Evolutionary conservation across 2,113 vertebrate species (phyloP), one percentile per base, ranked within the genome.

Genomic region (Catharus minimus): DNA sequence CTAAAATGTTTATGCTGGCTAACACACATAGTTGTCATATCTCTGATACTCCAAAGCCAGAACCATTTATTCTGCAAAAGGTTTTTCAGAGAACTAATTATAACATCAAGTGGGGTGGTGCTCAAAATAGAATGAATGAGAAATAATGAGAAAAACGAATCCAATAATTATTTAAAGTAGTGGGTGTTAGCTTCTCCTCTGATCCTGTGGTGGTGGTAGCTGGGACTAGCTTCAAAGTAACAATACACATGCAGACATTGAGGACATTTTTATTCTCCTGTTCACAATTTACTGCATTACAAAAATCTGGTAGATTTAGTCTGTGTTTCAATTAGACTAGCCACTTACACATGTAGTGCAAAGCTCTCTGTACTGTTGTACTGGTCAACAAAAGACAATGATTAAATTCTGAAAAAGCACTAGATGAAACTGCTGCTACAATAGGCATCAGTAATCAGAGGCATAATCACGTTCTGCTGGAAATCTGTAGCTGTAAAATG

Each of bases 351-450:
- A 64, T 94, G 96, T 87, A 88, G 91, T 67, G 96, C 95, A 89
- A 86, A 96, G 97, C 97, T 97, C 98, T 98, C 96, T 93, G 94
- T 91, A 87, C 97, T 95, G 98, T 99, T 98, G 98, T 99, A 81
- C 96, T 97, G 89, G 93, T 95, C 96, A 97, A 99, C 98, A 99
- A 99, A 99, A 98, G 98, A 99, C 98, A 99, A 99, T 98, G 97
- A 99, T 97, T 98, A 96, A 96, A 98, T 98, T 98, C 97, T 96
- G 97, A 97, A 98, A 97, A 97, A 98, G 96, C 98, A 96, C 97
- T 97, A 94, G 95, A 97, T 97, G 98, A 97, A 97, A 97, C 97
- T 97, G 97, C 92, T 86, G 60, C 88, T 93, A 98, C 98, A 98
- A 98, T 98, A 96, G 95, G 69, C 96, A 92, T 95, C 96, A 77